These are phyloP conservation scores for Aythya baeri DNA, from an alignment of 2,113 vertebrate species.

Conservation along the genomic window DNA sequence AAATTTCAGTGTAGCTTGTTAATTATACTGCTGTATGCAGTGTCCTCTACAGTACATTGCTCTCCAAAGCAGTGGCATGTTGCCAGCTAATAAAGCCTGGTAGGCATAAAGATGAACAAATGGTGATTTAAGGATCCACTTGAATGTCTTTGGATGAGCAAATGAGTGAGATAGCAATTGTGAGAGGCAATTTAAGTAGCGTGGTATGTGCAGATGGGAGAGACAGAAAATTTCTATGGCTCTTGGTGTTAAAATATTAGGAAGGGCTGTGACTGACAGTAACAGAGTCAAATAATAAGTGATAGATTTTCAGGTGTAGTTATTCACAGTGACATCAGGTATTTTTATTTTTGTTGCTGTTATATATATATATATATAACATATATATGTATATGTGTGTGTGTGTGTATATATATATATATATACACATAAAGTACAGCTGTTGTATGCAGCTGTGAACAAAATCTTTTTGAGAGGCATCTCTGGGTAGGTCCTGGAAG, in stretches of 20 bases:
- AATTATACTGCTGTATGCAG: neutral
- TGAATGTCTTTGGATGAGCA: conserved; percentile 30
- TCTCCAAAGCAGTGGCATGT: neutral
- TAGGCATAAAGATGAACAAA: conserved; percentile 23
- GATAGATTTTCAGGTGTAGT: neutral
- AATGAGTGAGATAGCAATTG: conserved; percentile 2
- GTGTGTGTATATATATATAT: no score
- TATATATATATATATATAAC: no score
- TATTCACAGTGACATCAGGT: neutral
- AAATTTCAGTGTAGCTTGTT: neutral
- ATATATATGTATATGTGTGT: no score
- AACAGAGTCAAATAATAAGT: neutral
- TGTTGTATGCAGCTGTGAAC: neutral
- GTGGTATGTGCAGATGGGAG: neutral
- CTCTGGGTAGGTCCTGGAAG: neutral
- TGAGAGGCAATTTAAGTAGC: neutral
- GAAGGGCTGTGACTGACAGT: neutral
- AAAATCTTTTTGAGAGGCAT: neutral
- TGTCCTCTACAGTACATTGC: neutral
- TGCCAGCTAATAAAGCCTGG: conserved; percentile 31
- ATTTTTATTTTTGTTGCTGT: neutral
- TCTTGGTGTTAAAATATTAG: neutral
- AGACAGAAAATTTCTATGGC: neutral
- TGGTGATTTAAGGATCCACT: conserved; percentile 26
- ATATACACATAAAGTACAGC: neutral